Percentiles rank a stretch among this genome's conserved stretches.
Evolutionary conservation across 2,888 invertebrate species (phyloP).

Genomic region (Pyrrhia umbra): DNA sequence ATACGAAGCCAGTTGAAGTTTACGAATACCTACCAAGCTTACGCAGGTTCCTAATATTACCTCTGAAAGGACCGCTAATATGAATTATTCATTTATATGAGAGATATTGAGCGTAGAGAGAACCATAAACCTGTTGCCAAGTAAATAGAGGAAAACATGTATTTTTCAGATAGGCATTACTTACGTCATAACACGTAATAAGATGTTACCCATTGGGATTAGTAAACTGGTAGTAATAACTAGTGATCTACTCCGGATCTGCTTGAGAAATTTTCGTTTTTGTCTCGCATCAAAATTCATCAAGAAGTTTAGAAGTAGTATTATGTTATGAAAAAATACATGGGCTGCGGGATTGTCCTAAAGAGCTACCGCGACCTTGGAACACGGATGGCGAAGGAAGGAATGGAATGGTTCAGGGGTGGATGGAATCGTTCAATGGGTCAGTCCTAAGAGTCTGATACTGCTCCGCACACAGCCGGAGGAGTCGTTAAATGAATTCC

Average conservation of each 20-base stretch:
- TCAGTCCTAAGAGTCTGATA: too few species aligned
- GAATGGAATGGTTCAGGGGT: too few species aligned
- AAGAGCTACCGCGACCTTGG: too few species aligned
- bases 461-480: too few species aligned
- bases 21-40: slow-evolving; percentile 12
- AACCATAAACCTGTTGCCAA: slow-evolving; percentile 46
- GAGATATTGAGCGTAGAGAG: slow-evolving; percentile 31
- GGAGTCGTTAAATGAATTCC: too few species aligned
- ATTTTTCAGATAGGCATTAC: not conserved
- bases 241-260: not conserved
- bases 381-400: too few species aligned
- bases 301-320: too few species aligned
- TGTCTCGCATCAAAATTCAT: too few species aligned
- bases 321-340: too few species aligned
- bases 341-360: too few species aligned
- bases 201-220: not conserved
- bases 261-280: too few species aligned
- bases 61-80: slow-evolving; percentile 9
- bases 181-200: slow-evolving; percentile 13
- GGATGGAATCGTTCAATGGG: too few species aligned
- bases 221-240: not conserved
- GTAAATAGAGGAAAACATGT: slow-evolving; percentile 9
- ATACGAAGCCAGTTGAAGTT: slow-evolving; percentile 12
- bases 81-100: slow-evolving; percentile 44
- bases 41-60: slow-evolving; percentile 18